A percentile compares a stretch with the other conserved stretches of the same genome.
Evolutionary conservation across 2,888 invertebrate genomes (phyloP).

Genomic region (Girardia tigrina): DNA sequence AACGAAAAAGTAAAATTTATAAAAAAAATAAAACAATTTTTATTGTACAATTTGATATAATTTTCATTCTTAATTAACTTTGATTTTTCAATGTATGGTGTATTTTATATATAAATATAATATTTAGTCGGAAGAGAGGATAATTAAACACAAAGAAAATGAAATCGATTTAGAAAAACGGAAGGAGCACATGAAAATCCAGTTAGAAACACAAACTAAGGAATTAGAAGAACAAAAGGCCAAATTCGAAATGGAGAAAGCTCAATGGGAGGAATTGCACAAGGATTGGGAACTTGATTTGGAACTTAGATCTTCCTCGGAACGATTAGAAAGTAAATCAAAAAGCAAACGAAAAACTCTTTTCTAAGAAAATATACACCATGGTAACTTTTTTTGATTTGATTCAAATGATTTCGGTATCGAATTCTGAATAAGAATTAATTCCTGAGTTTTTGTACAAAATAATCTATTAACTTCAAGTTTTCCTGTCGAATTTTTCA

Average conservation of each 20-base stretch:
- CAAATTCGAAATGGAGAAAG: not conserved
- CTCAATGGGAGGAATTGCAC: slow-evolving; percentile 14
- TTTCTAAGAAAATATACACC: not conserved
- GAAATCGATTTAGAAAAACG: slow-evolving; percentile 19
- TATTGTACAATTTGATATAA: too few relatives aligned
- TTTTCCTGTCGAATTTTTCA: too few relatives aligned
- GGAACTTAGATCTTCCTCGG: slow-evolving; percentile 11
- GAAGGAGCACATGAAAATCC: slow-evolving; percentile 1
- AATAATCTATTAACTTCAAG: too few relatives aligned
- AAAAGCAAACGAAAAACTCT: not conserved
- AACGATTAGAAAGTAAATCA: not conserved
- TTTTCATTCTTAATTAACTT: too few relatives aligned
- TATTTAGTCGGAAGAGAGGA: slow-evolving; percentile 16
- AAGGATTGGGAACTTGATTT: not conserved
- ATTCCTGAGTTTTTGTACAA: too few relatives aligned
- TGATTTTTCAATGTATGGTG: too few relatives aligned
- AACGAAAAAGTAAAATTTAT: too few relatives aligned
- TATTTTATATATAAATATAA: too few relatives aligned
- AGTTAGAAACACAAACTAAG: not conserved
- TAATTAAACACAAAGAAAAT: not conserved
- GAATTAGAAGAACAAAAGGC: not conserved
- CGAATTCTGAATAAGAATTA: too few relatives aligned
- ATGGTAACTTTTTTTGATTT: not conserved
- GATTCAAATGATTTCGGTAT: too few relatives aligned
- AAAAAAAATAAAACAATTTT: too few relatives aligned